Conservation (phyloP, 2,113 vertebrate genomes). For the Origma solitaria region DNA sequence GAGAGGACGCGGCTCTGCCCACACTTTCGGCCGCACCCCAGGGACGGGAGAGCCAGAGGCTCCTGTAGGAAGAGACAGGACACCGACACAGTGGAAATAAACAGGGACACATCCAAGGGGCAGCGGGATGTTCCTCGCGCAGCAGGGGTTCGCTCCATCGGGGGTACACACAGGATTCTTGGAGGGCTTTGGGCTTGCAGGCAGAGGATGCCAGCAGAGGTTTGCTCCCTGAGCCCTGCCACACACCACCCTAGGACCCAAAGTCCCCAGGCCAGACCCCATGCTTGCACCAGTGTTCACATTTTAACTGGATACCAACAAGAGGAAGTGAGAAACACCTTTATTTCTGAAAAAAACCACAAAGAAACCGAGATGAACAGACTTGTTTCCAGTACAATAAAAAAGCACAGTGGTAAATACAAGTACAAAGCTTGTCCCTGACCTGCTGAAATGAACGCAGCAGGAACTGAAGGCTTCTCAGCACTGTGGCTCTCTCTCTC, state of each 20-base stretch:
- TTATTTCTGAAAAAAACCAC: background rate
- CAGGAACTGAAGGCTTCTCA: background rate
- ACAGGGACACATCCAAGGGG: background rate
- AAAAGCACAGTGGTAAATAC: background rate
- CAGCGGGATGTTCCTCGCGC: rapidly evolving
- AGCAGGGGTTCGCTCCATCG: background rate
- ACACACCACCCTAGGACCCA: rapidly evolving
- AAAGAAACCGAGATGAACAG: background rate
- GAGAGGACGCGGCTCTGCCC: background rate
- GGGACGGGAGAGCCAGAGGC: background rate
- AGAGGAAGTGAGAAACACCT: background rate
- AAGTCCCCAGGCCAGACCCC: background rate
- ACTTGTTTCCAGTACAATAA: background rate
- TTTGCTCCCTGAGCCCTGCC: background rate
- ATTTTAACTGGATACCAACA: background rate
- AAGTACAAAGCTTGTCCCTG: background rate
- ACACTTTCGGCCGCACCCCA: background rate
- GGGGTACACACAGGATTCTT: background rate
- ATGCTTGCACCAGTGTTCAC: rapidly evolving
- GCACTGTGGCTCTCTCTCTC: background rate
- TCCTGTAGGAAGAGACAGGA: background rate
- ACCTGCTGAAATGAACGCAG: background rate
- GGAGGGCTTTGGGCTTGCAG: background rate
- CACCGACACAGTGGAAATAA: background rate
- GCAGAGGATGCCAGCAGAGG: background rate